Conservation (phyloP, 2,888 invertebrate species). For the Oxycera nigricornis region DNA sequence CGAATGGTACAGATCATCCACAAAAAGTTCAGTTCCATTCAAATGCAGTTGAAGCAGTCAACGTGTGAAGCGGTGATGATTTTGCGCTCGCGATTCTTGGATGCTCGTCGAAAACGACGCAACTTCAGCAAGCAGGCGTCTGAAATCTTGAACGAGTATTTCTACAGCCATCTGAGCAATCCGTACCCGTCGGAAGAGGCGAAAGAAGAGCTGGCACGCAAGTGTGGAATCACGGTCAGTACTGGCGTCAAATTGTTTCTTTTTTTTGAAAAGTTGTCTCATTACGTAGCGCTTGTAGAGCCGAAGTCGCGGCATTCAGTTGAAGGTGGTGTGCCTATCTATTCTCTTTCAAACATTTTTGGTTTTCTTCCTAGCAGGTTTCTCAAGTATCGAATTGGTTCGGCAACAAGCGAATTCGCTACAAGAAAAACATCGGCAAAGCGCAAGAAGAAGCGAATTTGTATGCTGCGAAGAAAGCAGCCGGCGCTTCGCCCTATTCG, state of each 20-base stretch:
- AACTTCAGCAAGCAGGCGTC: slow-evolving; percentile 99
- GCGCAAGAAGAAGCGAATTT: slow-evolving; percentile 99
- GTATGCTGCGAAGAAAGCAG: slow-evolving; percentile 98
- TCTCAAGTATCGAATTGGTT: slow-evolving; percentile 98
- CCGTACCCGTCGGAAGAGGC: slow-evolving; percentile 99
- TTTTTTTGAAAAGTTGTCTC: neutral
- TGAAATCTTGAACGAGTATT: slow-evolving; percentile 99
- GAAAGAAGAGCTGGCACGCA: slow-evolving; percentile 98
- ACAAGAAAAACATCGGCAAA: slow-evolving; percentile 99
- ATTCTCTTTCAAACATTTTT: neutral
- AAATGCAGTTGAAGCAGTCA: slow-evolving; percentile 98
- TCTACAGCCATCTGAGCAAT: slow-evolving; percentile 99
- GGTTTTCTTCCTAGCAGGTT: slow-evolving; percentile 51
- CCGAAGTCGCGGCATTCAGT: neutral
- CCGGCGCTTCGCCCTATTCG: slow-evolving; percentile 87
- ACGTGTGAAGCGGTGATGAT: slow-evolving; percentile 99
- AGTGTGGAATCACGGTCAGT: slow-evolving; percentile 96
- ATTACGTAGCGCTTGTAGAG: neutral
- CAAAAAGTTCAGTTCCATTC: slow-evolving; percentile 97
- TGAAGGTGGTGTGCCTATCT: neutral
- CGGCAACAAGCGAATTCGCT: slow-evolving; percentile 98
- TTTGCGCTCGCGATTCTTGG: slow-evolving; percentile 75
- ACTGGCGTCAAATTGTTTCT: slow-evolving; percentile 22
- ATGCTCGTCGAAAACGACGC: slow-evolving; percentile 88
- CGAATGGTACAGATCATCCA: slow-evolving; percentile 99